Percentiles rank a stretch among this genome's conserved stretches.
Conservation (phyloP, 2,888 invertebrate genomes). For the Crepidodera aurea region DNA sequence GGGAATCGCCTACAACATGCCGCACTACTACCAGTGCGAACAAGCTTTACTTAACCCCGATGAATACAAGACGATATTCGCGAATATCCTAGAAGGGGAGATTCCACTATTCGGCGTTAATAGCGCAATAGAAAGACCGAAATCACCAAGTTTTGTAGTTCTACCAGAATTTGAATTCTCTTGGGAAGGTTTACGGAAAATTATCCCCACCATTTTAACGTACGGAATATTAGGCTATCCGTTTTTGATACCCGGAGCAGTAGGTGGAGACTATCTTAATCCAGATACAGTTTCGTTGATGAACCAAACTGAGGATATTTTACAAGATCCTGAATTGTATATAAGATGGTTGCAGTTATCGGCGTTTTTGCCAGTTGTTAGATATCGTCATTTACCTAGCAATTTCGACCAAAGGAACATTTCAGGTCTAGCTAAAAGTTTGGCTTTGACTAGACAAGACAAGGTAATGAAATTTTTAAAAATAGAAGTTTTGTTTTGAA, state of each 20-base stretch:
- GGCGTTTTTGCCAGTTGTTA: slow-evolving; percentile 90
- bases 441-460: slow-evolving; percentile 77
- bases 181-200: slow-evolving; percentile 77
- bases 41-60: slow-evolving; percentile 80
- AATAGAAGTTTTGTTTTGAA: too few relatives aligned
- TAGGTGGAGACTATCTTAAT: slow-evolving; percentile 86
- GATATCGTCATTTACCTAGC: slow-evolving; percentile 89
- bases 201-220: slow-evolving; percentile 87
- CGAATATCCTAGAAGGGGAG: slow-evolving; percentile 68
- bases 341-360: slow-evolving; percentile 91
- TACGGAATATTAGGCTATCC: slow-evolving; percentile 93
- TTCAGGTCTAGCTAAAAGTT: slow-evolving; percentile 77
- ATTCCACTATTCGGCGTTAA: slow-evolving; percentile 74
- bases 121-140: slow-evolving; percentile 81
- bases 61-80: slow-evolving; percentile 79
- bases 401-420: slow-evolving; percentile 83
- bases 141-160: slow-evolving; percentile 85
- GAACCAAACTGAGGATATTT: slow-evolving; percentile 62
- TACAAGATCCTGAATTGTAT: slow-evolving; percentile 84
- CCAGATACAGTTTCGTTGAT: slow-evolving; percentile 63
- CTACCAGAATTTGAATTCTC: slow-evolving; percentile 86
- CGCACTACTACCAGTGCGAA: slow-evolving; percentile 84
- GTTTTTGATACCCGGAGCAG: slow-evolving; percentile 91
- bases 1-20: slow-evolving; percentile 85
- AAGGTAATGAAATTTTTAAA: too few relatives aligned